Evolutionary conservation across 2,888 invertebrate genomes (phyloP).

Genomic region (Candidula unifasciata): DNA sequence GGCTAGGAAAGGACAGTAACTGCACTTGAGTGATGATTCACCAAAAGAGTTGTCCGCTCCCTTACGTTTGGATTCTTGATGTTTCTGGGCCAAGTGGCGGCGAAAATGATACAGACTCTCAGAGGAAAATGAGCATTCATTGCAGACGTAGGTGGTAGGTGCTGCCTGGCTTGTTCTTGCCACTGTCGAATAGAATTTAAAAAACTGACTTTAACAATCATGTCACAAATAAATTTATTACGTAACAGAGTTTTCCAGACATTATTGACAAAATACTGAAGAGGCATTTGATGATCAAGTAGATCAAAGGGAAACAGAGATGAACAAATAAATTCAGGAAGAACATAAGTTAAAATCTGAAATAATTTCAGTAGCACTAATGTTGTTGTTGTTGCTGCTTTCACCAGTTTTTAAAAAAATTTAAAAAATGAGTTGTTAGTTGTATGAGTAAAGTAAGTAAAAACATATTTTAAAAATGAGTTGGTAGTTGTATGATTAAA

Average conservation of each 20-base stretch:
- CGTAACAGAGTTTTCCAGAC: neutral
- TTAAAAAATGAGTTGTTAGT: too few species aligned
- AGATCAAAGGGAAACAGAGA: neutral
- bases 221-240: neutral
- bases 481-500: too few species aligned
- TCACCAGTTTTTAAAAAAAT: too few species aligned
- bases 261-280: neutral
- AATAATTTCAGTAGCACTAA: too few species aligned
- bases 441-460: too few species aligned
- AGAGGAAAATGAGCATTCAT: constrained; percentile 56
- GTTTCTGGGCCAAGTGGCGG: constrained; percentile 60
- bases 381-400: too few species aligned
- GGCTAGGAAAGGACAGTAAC: constrained; percentile 59
- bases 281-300: neutral
- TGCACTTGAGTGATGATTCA: constrained; percentile 61
- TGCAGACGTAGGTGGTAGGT: constrained; percentile 57
- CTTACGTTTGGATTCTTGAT: constrained; percentile 58
- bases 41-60: constrained; percentile 52
- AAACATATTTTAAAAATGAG: too few species aligned
- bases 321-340: neutral
- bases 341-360: too few species aligned
- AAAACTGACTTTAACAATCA: neutral
- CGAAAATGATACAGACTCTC: constrained; percentile 64
- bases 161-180: neutral
- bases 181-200: neutral